A percentile compares a stretch with the other conserved stretches of the same genome.
These are phyloP conservation scores for Carassius gibelio DNA, from an alignment of 2,113 vertebrate species.

Conservation along the genomic window DNA sequence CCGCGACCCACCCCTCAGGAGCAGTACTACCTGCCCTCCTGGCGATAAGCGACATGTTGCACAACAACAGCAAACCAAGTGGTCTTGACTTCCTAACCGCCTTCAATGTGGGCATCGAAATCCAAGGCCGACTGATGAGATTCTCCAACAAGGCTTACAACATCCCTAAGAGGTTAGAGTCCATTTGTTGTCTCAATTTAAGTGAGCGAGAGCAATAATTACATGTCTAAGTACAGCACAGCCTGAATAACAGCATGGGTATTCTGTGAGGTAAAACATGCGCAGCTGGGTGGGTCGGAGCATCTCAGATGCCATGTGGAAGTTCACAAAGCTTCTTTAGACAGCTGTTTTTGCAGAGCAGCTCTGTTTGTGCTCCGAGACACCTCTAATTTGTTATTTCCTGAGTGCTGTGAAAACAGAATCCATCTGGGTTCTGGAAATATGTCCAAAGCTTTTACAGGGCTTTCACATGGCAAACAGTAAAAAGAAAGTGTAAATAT, in stretches of 20 bases:
- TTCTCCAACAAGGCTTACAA: constrained; percentile 75
- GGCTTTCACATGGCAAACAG: not conserved
- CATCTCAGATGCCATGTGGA: constrained; percentile 47
- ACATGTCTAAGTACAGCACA: not conserved
- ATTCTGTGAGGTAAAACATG: not conserved
- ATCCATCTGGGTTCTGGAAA: not conserved
- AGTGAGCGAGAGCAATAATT: not conserved
- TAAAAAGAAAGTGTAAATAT: not conserved
- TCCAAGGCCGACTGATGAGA: constrained; percentile 85
- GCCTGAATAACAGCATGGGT: not conserved
- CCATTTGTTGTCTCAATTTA: not conserved
- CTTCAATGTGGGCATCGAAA: constrained; percentile 86
- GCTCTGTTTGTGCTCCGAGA: constrained; percentile 45
- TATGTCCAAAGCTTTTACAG: not conserved
- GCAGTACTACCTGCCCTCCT: constrained; percentile 84
- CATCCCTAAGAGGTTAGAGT: constrained; percentile 75
- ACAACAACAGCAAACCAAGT: constrained; percentile 74
- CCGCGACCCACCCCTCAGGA: constrained; percentile 87
- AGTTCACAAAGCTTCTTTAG: constrained; percentile 48
- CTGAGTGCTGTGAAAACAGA: constrained; percentile 38
- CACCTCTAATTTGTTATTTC: constrained; percentile 50
- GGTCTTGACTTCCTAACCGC: constrained; percentile 84
- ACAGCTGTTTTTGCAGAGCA: constrained; percentile 52
- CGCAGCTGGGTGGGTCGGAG: constrained; percentile 21
- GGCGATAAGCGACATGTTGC: constrained; percentile 83